Percentiles rank a stretch among this genome's conserved stretches.
These are phyloP conservation scores for Ochropleura plecta DNA, from an alignment of 2,888 invertebrate species.

Conservation along the genomic window DNA sequence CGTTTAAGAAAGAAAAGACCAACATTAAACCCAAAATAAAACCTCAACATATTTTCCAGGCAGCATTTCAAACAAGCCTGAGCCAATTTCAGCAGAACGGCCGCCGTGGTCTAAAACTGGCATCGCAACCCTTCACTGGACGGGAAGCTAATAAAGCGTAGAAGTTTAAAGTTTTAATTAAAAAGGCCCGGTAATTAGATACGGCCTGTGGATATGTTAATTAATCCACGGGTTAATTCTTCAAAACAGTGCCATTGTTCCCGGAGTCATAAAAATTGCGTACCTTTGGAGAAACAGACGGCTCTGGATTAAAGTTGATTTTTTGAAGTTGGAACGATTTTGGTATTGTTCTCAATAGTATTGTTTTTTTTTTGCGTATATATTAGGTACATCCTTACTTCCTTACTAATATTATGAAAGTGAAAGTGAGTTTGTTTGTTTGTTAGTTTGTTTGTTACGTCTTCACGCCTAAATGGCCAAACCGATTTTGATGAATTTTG, in stretches of 20 bases:
- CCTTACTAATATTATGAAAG: no score
- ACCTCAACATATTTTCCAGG: constrained; percentile 41
- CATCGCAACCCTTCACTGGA: constrained; percentile 62
- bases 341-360: constrained; percentile 1
- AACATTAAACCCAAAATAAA: constrained; percentile 26
- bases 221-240: constrained; percentile 88
- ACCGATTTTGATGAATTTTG: no score
- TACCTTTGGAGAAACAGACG: constrained; percentile 66
- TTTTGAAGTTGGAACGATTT: constrained; percentile 9
- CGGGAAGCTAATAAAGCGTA: constrained; percentile 85
- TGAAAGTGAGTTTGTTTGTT: no score
- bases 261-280: constrained; percentile 81
- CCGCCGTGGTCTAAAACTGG: constrained; percentile 51
- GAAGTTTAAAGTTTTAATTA: constrained; percentile 87
- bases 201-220: constrained; percentile 88
- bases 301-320: constrained; percentile 33
- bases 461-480: no score
- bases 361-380: neutral
- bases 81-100: constrained; percentile 57
- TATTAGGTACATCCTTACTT: no score
- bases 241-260: constrained; percentile 88
- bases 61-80: constrained; percentile 37
- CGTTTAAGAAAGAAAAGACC: neutral
- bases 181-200: constrained; percentile 88
- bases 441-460: no score